Conservation (phyloP, 2,797 vertebrate species). For the Chiloscyllium punctatum region DNA sequence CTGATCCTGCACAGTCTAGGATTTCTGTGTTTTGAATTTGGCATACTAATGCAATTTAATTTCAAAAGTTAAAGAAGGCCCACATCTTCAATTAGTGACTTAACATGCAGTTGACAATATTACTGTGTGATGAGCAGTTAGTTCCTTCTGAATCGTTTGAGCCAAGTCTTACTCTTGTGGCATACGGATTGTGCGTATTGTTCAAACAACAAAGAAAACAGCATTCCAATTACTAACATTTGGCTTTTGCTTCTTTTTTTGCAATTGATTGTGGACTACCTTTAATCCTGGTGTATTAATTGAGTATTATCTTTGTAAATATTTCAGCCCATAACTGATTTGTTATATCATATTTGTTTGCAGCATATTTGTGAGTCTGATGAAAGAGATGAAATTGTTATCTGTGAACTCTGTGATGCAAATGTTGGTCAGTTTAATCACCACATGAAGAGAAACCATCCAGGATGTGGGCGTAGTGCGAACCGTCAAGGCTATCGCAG, state of each 20-base stretch:
- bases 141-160: neutral
- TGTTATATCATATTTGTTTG: neutral
- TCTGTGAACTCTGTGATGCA: slow-evolving; percentile 90
- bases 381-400: slow-evolving; percentile 88
- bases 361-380: slow-evolving; percentile 97
- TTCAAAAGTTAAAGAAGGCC: neutral
- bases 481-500: slow-evolving; percentile 95
- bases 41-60: neutral
- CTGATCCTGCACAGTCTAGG: neutral
- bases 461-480: slow-evolving; percentile 88
- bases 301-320: neutral
- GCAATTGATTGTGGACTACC: neutral
- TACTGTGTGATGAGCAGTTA: neutral
- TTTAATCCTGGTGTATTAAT: neutral
- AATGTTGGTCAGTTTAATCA: slow-evolving; percentile 94
- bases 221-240: neutral
- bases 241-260: neutral
- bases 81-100: neutral
- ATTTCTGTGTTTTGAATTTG: neutral
- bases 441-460: slow-evolving; percentile 96
- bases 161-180: neutral
- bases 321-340: neutral
- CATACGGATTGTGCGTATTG: neutral
- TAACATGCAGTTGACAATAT: neutral
- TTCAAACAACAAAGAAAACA: neutral